phyloP scores from a whole-genome alignment of 2,888 invertebrate species.

The Thereva nobilitata region DNA sequence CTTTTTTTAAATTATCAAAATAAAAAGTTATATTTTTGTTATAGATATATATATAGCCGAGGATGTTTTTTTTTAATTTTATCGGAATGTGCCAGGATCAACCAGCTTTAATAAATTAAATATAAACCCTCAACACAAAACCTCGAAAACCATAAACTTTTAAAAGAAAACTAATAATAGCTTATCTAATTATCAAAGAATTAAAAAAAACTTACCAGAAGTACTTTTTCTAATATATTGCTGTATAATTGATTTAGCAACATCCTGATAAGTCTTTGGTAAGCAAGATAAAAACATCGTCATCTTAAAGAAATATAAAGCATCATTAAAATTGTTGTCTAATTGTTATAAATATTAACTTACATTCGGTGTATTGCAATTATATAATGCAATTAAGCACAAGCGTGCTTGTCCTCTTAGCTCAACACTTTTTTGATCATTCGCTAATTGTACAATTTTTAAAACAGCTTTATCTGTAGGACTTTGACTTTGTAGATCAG shows the following conservation, averaged over 20 bases:
- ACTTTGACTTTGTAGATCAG: constrained; percentile 57
- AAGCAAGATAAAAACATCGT: constrained; percentile 76
- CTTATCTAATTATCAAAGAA: background rate
- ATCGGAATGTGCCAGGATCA: too few species aligned
- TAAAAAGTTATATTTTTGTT: too few species aligned
- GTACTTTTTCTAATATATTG: constrained; percentile 72
- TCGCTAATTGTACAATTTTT: constrained; percentile 73
- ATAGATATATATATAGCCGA: too few species aligned
- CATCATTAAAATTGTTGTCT: background rate
- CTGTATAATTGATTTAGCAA: constrained; percentile 73
- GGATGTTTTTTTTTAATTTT: too few species aligned
- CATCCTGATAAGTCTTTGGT: constrained; percentile 73
- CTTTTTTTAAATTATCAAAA: too few species aligned
- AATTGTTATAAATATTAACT: constrained; percentile 44
- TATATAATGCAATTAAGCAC: constrained; percentile 84
- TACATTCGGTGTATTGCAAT: constrained; percentile 79
- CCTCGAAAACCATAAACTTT: constrained; percentile 5
- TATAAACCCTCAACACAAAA: constrained; percentile 7
- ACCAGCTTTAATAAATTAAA: background rate
- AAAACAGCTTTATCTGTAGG: constrained; percentile 69
- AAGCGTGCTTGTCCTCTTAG: constrained; percentile 69
- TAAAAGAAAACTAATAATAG: background rate
- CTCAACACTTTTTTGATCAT: constrained; percentile 70
- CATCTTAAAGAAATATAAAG: constrained; percentile 63
- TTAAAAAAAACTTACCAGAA: constrained; percentile 51